Conservation (phyloP, 2,888 invertebrate species). For the Peribatodes rhomboidaria region DNA sequence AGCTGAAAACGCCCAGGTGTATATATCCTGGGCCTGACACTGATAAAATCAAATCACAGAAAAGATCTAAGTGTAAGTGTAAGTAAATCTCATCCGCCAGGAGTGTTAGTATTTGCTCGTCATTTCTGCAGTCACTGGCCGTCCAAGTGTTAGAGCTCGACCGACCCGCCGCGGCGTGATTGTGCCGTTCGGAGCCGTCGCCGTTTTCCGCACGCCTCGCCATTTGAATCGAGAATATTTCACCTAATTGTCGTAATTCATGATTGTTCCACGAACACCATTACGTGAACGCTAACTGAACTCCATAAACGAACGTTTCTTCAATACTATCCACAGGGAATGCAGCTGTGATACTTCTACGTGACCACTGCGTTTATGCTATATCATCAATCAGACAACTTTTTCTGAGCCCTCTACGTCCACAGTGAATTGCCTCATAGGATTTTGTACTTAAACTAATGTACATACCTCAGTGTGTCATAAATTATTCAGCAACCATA, state of each 20-base stretch:
- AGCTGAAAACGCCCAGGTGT: no score
- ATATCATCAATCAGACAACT: neutral
- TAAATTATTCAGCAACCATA: conserved; percentile 39
- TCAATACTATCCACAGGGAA: neutral
- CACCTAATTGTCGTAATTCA: conserved; percentile 47
- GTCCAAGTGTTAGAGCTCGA: conserved; percentile 5
- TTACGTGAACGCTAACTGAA: conserved; percentile 17
- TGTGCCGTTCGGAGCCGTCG: conserved; percentile 54
- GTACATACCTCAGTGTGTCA: conserved; percentile 9
- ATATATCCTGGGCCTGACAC: neutral
- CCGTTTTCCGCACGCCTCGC: conserved; percentile 48
- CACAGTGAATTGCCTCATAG: neutral
- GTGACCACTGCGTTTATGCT: neutral
- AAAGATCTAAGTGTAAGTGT: neutral
- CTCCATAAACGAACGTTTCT: conserved; percentile 4
- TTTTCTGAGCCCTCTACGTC: neutral
- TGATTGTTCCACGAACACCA: conserved; percentile 49
- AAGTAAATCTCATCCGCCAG: no score
- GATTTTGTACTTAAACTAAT: conserved; percentile 23
- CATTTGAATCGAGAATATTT: conserved; percentile 48
- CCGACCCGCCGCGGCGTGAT: conserved; percentile 53
- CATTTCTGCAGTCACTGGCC: conserved; percentile 8
- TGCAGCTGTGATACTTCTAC: neutral
- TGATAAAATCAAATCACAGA: neutral
- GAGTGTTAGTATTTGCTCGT: neutral